Evolutionary conservation across 2,113 vertebrate genomes (phyloP).

Genomic region (Microtus pennsylvanicus): DNA sequence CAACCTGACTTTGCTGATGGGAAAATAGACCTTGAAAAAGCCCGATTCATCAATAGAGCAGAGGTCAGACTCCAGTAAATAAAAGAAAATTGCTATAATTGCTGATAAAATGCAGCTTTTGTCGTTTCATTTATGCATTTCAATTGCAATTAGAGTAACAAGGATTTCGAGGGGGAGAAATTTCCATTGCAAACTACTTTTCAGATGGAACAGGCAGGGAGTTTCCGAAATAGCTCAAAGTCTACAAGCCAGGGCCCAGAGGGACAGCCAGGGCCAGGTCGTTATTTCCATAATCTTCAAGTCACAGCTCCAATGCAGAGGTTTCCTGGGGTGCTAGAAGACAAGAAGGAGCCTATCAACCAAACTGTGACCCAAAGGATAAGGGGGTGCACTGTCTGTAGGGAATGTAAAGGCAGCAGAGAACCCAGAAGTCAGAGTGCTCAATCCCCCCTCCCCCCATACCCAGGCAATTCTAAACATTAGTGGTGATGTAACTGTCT

Average conservation of each 20-base stretch:
- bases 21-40: conserved; percentile 84
- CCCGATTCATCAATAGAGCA: conserved; percentile 85
- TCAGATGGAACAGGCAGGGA: conserved; percentile 74
- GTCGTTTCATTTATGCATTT: conserved; percentile 83
- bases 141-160: conserved; percentile 83
- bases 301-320: background rate
- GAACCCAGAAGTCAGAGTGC: background rate
- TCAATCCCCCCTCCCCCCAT: background rate
- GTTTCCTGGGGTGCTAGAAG: background rate
- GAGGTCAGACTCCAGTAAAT: conserved; percentile 84
- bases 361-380: background rate
- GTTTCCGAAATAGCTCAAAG: conserved; percentile 80
- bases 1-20: conserved; percentile 78
- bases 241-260: conserved; percentile 69
- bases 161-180: conserved; percentile 77
- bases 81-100: conserved; percentile 84
- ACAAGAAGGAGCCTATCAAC: background rate
- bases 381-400: background rate
- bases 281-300: conserved; percentile 41
- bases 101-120: conserved; percentile 83
- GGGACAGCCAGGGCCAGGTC: conserved; percentile 65
- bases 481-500: background rate
- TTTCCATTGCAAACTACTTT: conserved; percentile 82
- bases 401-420: conserved; percentile 5
- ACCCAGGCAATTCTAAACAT: conserved; percentile 35